phyloP scores from a whole-genome alignment of 2,888 invertebrate genomes.

The Cylloceria caligata region DNA sequence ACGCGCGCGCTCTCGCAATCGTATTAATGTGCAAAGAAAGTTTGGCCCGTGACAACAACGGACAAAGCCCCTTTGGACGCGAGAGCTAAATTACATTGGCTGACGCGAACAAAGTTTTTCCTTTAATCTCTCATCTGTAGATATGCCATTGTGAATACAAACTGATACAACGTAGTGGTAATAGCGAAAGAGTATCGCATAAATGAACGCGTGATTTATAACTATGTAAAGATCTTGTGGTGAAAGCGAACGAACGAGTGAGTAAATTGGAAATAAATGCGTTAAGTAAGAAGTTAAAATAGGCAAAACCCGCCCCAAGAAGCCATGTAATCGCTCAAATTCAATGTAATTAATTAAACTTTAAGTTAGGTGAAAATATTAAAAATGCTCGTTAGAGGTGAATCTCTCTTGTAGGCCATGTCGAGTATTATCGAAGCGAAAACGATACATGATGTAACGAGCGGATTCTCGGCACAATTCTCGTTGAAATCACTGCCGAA shows the following conservation, averaged over 20 bases:
- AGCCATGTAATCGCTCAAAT: constrained; percentile 80
- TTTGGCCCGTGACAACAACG: constrained; percentile 48
- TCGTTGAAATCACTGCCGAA: constrained; percentile 67
- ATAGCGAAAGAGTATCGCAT: constrained; percentile 39
- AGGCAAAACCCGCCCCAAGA: constrained; percentile 64
- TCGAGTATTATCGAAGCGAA: constrained; percentile 55
- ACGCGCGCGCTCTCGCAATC: constrained; percentile 37
- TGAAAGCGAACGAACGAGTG: constrained; percentile 59
- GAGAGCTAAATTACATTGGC: constrained; percentile 48
- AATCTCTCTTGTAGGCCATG: constrained; percentile 55
- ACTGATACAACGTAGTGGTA: constrained; percentile 46
- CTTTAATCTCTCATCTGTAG: constrained; percentile 67
- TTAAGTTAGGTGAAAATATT: constrained; percentile 63
- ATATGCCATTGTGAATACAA: constrained; percentile 70
- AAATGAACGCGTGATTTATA: constrained; percentile 63
- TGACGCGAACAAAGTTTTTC: constrained; percentile 53
- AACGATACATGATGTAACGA: constrained; percentile 28
- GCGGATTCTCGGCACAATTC: constrained; percentile 24
- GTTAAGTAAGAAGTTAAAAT: constrained; percentile 67
- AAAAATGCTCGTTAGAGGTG: constrained; percentile 67
- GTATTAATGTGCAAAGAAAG: constrained; percentile 54
- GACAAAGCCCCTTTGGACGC: constrained; percentile 9
- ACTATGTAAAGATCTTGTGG: constrained; percentile 66
- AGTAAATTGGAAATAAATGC: neutral
- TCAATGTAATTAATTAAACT: constrained; percentile 76